These are phyloP conservation scores for Polydrusus pterygomalis DNA, from an alignment of 2,888 invertebrate species.

Conservation along the genomic window DNA sequence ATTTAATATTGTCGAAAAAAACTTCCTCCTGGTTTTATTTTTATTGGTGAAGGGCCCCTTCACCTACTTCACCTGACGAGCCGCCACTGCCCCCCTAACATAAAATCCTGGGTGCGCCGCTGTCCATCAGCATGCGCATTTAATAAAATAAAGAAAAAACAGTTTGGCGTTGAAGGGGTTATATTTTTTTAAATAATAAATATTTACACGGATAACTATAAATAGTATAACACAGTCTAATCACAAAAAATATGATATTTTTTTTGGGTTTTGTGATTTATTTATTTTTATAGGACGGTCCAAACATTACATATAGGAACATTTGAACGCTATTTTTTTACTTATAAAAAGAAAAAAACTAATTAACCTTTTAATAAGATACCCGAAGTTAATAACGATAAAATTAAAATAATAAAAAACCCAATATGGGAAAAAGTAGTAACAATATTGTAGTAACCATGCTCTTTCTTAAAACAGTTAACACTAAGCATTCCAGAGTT, in stretches of 20 bases:
- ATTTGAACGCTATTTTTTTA: constrained; percentile 46
- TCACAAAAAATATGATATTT: constrained; percentile 50
- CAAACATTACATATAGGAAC: constrained; percentile 53
- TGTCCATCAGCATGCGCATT: no score
- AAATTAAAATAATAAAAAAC: constrained; percentile 8
- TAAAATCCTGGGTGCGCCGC: no score
- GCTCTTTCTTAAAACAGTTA: constrained; percentile 4
- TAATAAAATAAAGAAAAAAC: constrained; percentile 16
- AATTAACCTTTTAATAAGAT: constrained; percentile 5
- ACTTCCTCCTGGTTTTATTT: no score
- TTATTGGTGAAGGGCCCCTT: no score
- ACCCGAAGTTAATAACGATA: constrained; percentile 18
- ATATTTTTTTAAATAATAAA: constrained; percentile 50
- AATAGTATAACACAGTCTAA: constrained; percentile 55
- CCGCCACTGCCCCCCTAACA: no score
- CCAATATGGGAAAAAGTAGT: constrained; percentile 11
- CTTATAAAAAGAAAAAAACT: constrained; percentile 4
- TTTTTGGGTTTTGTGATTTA: constrained; percentile 46
- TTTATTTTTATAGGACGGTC: constrained; percentile 51
- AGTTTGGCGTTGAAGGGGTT: constrained; percentile 43
- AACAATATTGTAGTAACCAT: constrained; percentile 3
- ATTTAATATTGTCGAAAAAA: no score
- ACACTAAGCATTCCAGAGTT: not conserved
- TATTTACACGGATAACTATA: constrained; percentile 51
- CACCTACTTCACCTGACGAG: no score